These are phyloP conservation scores for Dromaius novaehollandiae DNA, from an alignment of 2,113 vertebrate species.

Conservation along the genomic window DNA sequence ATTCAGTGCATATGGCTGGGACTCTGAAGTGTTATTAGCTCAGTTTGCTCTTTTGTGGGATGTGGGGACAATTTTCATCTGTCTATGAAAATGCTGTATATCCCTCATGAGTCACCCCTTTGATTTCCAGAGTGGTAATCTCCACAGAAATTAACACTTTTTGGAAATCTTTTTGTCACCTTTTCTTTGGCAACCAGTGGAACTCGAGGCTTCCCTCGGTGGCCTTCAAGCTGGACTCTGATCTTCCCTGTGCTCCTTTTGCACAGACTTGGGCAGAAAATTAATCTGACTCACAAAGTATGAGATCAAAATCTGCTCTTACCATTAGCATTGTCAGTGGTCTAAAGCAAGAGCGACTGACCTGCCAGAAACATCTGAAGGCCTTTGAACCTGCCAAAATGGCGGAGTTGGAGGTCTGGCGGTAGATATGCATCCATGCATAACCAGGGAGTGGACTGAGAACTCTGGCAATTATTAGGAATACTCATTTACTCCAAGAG, in stretches of 20 bases:
- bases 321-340: neutral
- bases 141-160: neutral
- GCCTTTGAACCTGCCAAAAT: constrained; percentile 51
- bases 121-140: neutral
- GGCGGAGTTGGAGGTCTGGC: constrained; percentile 38
- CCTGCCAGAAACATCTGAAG: neutral
- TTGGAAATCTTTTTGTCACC: neutral
- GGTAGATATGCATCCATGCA: neutral
- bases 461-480: constrained; percentile 43
- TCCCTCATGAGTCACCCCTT: neutral
- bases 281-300: neutral
- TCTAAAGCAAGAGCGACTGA: neutral
- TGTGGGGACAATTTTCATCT: neutral
- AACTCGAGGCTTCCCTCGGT: neutral
- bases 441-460: neutral
- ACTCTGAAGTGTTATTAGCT: neutral
- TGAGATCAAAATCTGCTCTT: neutral
- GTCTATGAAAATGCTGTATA: neutral
- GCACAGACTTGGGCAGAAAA: neutral
- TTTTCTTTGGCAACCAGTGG: neutral
- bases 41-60: neutral
- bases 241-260: neutral
- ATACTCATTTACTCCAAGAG: constrained; percentile 29
- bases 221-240: neutral
- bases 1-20: neutral